Evolutionary conservation across 2,888 invertebrate genomes (phyloP).

Genomic region (Lottia gigantea): DNA sequence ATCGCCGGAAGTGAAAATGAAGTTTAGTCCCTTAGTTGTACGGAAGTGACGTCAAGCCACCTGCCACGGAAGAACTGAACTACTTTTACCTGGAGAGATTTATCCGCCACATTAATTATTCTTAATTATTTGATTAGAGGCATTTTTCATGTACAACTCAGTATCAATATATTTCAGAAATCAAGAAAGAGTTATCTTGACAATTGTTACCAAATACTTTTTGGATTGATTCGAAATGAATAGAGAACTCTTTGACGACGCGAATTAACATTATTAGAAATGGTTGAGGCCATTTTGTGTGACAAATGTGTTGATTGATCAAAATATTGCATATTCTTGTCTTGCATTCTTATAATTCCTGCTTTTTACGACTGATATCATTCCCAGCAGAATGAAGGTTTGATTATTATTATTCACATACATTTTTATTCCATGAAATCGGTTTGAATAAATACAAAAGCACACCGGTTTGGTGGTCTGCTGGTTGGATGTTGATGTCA

Average conservation of each 20-base stretch:
- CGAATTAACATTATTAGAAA: neutral
- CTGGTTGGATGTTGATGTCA: no score
- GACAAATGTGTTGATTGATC: conserved; percentile 6
- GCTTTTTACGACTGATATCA: neutral
- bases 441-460: no score
- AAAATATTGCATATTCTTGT: neutral
- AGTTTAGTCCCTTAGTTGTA: neutral
- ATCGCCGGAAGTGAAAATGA: no score
- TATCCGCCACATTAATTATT: conserved; percentile 17
- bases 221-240: neutral
- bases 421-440: no score
- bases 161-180: no score
- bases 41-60: conserved; percentile 45
- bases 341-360: neutral
- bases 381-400: neutral
- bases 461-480: no score
- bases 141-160: no score
- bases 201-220: no score
- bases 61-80: conserved; percentile 38
- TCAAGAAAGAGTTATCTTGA: no score
- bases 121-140: neutral
- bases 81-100: conserved; percentile 25
- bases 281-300: conserved; percentile 4
- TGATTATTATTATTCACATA: neutral
- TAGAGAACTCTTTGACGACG: neutral